These are phyloP conservation scores for Uloborus diversus DNA, from an alignment of 1,140 invertebrate species.

Conservation along the genomic window DNA sequence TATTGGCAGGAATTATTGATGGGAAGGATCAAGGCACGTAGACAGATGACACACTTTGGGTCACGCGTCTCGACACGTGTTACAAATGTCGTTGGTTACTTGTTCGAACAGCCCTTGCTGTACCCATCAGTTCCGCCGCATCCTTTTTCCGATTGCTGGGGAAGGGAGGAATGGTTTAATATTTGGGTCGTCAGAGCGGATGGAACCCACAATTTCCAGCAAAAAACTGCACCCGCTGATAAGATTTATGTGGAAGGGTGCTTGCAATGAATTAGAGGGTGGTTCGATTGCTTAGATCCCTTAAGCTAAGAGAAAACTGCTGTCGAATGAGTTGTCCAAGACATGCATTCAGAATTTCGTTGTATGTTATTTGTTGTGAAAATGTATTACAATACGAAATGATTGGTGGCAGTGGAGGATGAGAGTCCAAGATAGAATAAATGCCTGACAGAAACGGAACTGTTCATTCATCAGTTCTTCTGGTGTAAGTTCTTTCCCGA, in stretches of 20 bases:
- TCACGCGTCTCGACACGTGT: conserved; percentile 45
- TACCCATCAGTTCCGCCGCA: conserved; percentile 9
- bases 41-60: conserved; percentile 41
- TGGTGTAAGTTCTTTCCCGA: too few relatives aligned
- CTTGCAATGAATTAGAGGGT: background rate
- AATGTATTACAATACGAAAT: too few relatives aligned
- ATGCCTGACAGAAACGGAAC: too few relatives aligned
- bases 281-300: too few relatives aligned
- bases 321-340: too few relatives aligned
- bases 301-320: too few relatives aligned
- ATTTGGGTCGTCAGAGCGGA: conserved; percentile 37
- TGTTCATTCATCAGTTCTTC: too few relatives aligned
- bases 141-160: background rate
- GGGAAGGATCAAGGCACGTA: conserved; percentile 27
- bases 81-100: conserved; percentile 51
- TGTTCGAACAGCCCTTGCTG: conserved; percentile 10
- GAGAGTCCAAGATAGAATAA: too few relatives aligned
- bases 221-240: background rate
- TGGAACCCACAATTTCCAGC: conserved; percentile 25
- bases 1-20: conserved; percentile 55
- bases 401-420: too few relatives aligned
- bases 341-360: too few relatives aligned
- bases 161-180: background rate
- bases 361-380: too few relatives aligned
- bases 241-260: conserved; percentile 9